Evolutionary conservation across 2,888 invertebrate genomes (phyloP).

Genomic region (Conchocele bisecta): DNA sequence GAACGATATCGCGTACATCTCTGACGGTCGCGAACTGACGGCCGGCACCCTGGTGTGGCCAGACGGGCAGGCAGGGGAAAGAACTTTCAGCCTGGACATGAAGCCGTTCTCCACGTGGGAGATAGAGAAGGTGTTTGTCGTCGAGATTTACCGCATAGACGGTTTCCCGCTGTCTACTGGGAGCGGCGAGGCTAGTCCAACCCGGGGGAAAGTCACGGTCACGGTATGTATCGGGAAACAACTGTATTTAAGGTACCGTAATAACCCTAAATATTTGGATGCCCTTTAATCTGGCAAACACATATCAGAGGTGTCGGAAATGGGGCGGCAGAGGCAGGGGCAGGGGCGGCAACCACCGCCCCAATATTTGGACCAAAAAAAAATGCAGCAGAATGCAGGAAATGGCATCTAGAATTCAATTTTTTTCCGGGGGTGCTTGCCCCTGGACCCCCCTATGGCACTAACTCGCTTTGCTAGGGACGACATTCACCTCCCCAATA

Average conservation of each 20-base stretch:
- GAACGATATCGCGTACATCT: constrained; percentile 71
- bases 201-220: constrained; percentile 67
- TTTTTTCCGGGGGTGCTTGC: no score
- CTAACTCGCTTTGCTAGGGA: no score
- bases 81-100: constrained; percentile 71
- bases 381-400: no score
- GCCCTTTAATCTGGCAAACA: no score
- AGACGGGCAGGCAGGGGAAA: constrained; percentile 73
- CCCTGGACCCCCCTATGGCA: no score
- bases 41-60: constrained; percentile 73
- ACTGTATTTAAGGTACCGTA: neutral
- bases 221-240: constrained; percentile 65
- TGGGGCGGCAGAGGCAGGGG: no score
- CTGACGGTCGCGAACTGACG: constrained; percentile 69
- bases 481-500: no score
- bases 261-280: no score
- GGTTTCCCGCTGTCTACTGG: constrained; percentile 69
- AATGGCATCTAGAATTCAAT: no score
- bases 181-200: constrained; percentile 75
- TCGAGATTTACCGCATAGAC: constrained; percentile 72
- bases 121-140: constrained; percentile 75
- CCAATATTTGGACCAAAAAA: no score
- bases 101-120: constrained; percentile 80
- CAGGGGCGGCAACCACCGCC: no score
- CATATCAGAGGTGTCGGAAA: no score